A percentile compares a stretch with the other conserved stretches of the same genome.
These are phyloP conservation scores for Alosa sapidissima DNA, from an alignment of 2,797 vertebrate genomes.

Conservation along the genomic window DNA sequence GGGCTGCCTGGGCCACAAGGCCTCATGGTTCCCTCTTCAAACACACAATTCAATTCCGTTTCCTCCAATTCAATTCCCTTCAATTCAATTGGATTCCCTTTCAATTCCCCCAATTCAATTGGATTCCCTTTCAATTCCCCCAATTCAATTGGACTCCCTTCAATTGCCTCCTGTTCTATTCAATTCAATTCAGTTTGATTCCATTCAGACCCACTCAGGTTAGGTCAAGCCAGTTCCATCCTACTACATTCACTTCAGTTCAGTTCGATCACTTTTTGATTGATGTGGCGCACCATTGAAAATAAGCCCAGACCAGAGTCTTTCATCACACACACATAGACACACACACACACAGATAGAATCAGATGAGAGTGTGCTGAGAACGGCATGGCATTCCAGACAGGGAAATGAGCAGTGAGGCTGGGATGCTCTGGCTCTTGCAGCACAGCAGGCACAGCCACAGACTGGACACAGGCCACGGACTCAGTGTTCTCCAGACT, in stretches of 20 bases:
- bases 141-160: background rate
- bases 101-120: background rate
- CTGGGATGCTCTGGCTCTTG: background rate
- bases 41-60: conserved; percentile 1
- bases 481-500: background rate
- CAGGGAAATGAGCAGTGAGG: background rate
- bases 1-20: conserved; percentile 8
- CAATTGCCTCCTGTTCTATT: background rate
- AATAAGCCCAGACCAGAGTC: background rate
- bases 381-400: background rate
- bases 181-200: background rate
- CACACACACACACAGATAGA: background rate
- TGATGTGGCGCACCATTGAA: background rate
- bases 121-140: background rate
- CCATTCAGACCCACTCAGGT: background rate
- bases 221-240: background rate
- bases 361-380: background rate
- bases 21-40: background rate
- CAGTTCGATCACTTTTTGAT: background rate
- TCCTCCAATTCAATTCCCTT: background rate
- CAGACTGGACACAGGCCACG: conserved; percentile 21
- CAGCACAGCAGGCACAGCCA: background rate
- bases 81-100: background rate
- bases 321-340: background rate
- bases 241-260: background rate